A percentile compares a stretch with the other conserved stretches of the same genome.
Conservation (phyloP, 1,140 invertebrate species). For the Helicoverpa zea region DNA sequence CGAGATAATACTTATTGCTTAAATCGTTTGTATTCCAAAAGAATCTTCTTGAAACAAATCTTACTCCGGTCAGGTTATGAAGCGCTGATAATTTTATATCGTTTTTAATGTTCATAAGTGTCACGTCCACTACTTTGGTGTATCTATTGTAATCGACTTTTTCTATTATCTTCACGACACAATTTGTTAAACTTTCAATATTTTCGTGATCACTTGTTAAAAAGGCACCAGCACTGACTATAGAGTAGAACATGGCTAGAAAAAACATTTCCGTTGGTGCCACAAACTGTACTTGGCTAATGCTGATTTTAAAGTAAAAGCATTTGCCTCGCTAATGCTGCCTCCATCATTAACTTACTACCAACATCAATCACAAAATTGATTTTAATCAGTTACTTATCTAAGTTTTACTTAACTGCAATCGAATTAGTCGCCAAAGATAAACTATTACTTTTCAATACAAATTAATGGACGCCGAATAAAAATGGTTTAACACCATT, state of each 20-base stretch:
- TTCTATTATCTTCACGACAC: constrained; percentile 30
- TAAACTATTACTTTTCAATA: too few species aligned
- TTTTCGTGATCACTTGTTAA: not conserved
- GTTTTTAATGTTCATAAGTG: constrained; percentile 48
- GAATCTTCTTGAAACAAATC: constrained; percentile 50
- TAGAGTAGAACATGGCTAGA: not conserved
- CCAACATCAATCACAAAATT: too few species aligned
- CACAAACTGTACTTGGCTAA: too few species aligned
- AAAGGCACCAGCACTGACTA: not conserved
- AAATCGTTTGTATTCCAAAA: constrained; percentile 31
- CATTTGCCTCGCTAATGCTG: too few species aligned
- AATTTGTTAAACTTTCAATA: not conserved
- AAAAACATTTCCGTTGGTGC: not conserved
- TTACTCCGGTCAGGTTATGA: constrained; percentile 23
- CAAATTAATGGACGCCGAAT: too few species aligned
- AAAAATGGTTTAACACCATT: too few species aligned
- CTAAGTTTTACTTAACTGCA: too few species aligned
- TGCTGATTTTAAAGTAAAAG: too few species aligned
- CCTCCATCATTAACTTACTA: too few species aligned
- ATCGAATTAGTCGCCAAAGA: too few species aligned
- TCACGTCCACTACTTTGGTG: constrained; percentile 15
- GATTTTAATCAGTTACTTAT: too few species aligned
- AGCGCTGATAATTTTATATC: constrained; percentile 30
- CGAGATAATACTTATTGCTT: constrained; percentile 49
- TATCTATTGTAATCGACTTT: constrained; percentile 1